Evolutionary conservation across 2,113 vertebrate species (phyloP), one percentile per base, ranked within the genome.

Genomic region (Ascaphus truei): DNA sequence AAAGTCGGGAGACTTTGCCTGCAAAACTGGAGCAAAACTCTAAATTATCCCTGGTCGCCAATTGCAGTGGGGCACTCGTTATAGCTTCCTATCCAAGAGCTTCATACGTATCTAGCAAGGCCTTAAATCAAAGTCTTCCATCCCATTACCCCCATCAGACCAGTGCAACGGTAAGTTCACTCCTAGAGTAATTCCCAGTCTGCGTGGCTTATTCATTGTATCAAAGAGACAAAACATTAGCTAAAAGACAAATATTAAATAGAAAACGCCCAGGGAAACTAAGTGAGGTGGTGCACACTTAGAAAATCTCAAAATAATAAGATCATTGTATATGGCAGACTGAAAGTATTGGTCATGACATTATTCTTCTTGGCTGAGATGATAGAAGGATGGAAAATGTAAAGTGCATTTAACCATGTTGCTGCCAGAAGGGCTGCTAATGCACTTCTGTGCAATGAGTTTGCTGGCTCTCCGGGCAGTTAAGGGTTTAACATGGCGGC

Each of bases 181-280:
- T n/a, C n/a, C n/a, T n/a, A n/a, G n/a, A n/a, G n/a, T n/a, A n/a
- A n/a, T n/a, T n/a, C n/a, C 58, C 39, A 61, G 58, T 39, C 47
- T 37, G 58, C 47, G 39, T 51, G 22, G 10, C 47, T 51, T 51
- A 25, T 47, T 25, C 39, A 43, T 60, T 60, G 10, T 60, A 30
- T 61, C 58, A 61, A 15, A 12, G 30, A 60, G 58, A 60, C 37
- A 43, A 61, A 26, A 37, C 58, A 22, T 64, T 34, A 63, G 45
- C 61, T 45, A 51, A 23, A 51, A 63, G 45, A 63, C 30, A 63
- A 63, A 63, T 63, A 63, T 51, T 51, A 63, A 51, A 63, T 31
- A 64, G 50, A 47, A 52, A 34, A 63, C 60, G 43, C 37, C 30
- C 43, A 48, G 20, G 25, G 58, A 45, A n/a, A n/a, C n/a, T n/a